Evolutionary conservation across 2,113 vertebrate species (phyloP).

Genomic region (Capreolus pygargus): DNA sequence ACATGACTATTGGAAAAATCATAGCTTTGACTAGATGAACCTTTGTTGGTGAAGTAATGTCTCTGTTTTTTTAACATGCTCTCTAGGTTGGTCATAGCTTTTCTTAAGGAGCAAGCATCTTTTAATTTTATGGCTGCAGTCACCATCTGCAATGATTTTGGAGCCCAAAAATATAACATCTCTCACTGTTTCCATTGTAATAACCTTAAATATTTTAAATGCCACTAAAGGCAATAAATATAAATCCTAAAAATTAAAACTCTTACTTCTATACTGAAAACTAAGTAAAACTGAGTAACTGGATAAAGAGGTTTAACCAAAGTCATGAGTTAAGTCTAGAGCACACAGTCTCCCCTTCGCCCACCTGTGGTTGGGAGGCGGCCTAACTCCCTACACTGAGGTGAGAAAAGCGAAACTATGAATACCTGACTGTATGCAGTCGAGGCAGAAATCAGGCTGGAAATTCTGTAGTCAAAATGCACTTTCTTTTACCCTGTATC

Average conservation of each 20-base stretch:
- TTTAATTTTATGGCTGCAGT: neutral
- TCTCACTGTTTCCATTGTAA: neutral
- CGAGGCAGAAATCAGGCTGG: neutral
- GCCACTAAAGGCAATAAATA: neutral
- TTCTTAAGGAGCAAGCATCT: neutral
- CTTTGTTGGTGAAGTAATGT: neutral
- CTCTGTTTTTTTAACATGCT: neutral
- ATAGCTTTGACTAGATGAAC: neutral
- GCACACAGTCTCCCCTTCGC: too few species aligned
- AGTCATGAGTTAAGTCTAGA: neutral
- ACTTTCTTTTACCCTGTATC: neutral
- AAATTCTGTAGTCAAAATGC: neutral
- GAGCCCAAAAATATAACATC: neutral
- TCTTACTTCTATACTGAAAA: neutral
- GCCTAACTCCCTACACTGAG: neutral
- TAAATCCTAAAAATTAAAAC: neutral
- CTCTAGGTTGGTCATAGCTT: neutral
- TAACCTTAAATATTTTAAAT: neutral
- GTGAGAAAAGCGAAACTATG: neutral
- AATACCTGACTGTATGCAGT: neutral
- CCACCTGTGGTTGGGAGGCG: neutral
- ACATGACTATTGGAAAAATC: neutral
- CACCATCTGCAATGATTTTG: neutral
- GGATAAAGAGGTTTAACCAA: neutral
- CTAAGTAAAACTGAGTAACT: neutral